Evolutionary conservation across 2,797 vertebrate genomes (phyloP).

Genomic region (Enteromius afrohamiltoni): DNA sequence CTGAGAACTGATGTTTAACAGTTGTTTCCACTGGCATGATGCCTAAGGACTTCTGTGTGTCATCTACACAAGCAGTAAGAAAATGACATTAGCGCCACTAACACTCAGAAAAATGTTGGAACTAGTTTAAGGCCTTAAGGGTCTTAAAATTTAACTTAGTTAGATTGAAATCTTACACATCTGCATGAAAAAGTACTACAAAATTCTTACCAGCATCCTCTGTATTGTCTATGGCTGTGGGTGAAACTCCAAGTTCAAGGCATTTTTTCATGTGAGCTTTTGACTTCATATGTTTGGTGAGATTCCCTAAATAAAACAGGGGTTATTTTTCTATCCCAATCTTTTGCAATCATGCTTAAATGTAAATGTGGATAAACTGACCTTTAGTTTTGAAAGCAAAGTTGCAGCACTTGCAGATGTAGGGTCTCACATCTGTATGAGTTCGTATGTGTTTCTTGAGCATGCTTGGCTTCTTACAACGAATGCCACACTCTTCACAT

Average conservation of each 20-base stretch:
- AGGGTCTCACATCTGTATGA: conserved; percentile 96
- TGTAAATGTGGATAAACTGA: conserved; percentile 63
- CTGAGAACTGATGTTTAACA: conserved; percentile 96
- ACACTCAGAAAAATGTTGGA: not conserved
- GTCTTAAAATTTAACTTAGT: not conserved
- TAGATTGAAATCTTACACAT: not conserved
- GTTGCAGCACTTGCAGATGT: conserved; percentile 97
- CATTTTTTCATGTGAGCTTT: conserved; percentile 99
- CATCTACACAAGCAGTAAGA: conserved; percentile 74
- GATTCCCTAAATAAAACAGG: conserved; percentile 83
- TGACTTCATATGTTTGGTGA: conserved; percentile 99
- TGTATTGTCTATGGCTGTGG: conserved; percentile 89
- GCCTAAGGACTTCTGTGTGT: conserved; percentile 85
- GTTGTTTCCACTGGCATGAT: conserved; percentile 75
- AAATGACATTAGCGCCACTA: not conserved
- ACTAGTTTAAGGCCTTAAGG: not conserved
- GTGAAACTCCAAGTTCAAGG: conserved; percentile 94
- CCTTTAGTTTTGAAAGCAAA: conserved; percentile 99
- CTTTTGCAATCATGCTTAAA: not conserved
- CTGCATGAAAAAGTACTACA: not conserved
- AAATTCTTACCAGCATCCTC: conserved; percentile 89
- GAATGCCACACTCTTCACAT: conserved; percentile 99
- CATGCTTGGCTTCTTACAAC: conserved; percentile 99
- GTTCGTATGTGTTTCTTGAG: conserved; percentile 99
- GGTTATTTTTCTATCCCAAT: not conserved